Base-by-base conservation (phyloP, 2,113 vertebrate genomes). In the Xiphophorus maculatus region DNA sequence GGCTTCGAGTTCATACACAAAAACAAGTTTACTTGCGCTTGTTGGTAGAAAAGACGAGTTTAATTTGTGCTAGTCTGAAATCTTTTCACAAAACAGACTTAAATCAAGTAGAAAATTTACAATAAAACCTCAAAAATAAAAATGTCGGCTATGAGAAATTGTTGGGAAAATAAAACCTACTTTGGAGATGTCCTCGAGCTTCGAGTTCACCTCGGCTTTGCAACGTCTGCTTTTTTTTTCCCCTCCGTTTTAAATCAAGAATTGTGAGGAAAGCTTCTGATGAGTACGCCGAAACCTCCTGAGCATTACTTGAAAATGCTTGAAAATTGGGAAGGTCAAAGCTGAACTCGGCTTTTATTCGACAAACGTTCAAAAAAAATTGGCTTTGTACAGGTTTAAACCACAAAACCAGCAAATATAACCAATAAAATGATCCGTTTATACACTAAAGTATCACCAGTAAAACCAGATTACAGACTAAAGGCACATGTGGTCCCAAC, bases 401-500 rank as follows among this genome's bases (percentile, higher is more conserved):
- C 74, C 65, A 70, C 33, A 58, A 54, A 37, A 48, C 69, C 44
- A 68, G 72, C 72, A 73, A 74, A 76, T 44, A 54, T 61, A 6
- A 86, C 63, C 33, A 35, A 51, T 48, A 76, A 82, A 84, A 61
- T 6, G n/a, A 66, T 40, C 25, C 33, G 70, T 77, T 75, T 29
- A 81, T 32, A 72, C 68, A 75, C 25, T 71, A 66, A 35, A 71
- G 15, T 69, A 66, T 58, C 15, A 67, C 66, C 51, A 32, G 15
- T 61, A 25, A 77, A 82, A 83, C 40, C 61, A 73, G 75, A 82
- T 66, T 60, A 80, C 71, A 74, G 95, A 97, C 95, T 96, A 96
- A 98, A 98, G 96, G 97, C 96, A 97, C 96, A 95, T 96, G 96
- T 96, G 96, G 97, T 97, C 97, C 96, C 93, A 95, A 96, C 94